phyloP scores from a whole-genome alignment of 2,113 vertebrate genomes.

The Leucoraja erinaceus region DNA sequence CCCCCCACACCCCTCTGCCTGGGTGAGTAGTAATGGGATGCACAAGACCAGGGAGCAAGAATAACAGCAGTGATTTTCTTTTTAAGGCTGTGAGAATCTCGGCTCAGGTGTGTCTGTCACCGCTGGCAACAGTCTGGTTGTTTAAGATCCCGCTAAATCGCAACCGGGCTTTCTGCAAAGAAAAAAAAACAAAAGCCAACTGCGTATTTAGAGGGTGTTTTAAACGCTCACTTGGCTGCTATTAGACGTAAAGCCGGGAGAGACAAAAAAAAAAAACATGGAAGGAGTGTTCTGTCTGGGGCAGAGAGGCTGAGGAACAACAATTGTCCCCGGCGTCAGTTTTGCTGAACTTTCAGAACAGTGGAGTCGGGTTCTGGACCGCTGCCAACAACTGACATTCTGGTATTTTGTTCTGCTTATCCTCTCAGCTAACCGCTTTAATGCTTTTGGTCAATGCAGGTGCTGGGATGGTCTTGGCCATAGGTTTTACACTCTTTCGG shows the following conservation, averaged over 20 bases:
- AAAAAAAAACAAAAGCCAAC: neutral
- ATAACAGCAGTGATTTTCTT: neutral
- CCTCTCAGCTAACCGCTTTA: slow-evolving; percentile 55
- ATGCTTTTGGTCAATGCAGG: slow-evolving; percentile 50
- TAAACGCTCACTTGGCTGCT: neutral
- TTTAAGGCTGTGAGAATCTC: neutral
- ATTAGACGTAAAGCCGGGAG: neutral
- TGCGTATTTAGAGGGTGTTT: neutral
- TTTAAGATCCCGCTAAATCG: neutral
- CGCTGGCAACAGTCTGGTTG: neutral
- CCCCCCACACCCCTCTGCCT: neutral
- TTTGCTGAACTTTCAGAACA: slow-evolving; percentile 45
- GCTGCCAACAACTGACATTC: slow-evolving; percentile 55
- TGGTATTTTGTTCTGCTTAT: slow-evolving; percentile 66
- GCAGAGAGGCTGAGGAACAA: slow-evolving; percentile 28
- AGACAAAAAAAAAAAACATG: neutral
- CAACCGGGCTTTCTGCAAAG: slow-evolving; percentile 6
- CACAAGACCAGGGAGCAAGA: neutral
- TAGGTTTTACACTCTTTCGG: slow-evolving; percentile 49
- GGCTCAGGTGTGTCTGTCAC: neutral
- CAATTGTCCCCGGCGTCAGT: slow-evolving; percentile 39
- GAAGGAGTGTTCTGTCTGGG: neutral
- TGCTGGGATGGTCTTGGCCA: slow-evolving; percentile 57
- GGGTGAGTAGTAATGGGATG: neutral
- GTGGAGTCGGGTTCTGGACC: slow-evolving; percentile 50